Percentiles rank a stretch among this genome's conserved stretches.
Conservation (phyloP, 2,113 vertebrate species). For the Hemichromis elongatus region DNA sequence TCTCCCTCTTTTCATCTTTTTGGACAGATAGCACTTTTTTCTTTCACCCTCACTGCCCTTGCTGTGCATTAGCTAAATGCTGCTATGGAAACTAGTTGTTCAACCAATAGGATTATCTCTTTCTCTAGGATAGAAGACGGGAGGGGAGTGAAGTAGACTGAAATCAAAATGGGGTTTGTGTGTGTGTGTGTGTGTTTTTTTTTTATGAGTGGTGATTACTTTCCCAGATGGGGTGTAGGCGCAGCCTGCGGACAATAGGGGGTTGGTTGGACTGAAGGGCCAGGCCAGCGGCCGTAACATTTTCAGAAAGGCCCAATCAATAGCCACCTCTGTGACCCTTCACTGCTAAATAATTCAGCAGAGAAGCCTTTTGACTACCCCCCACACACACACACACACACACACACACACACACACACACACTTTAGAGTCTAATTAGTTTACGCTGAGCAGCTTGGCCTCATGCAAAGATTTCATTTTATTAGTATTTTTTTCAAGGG, state of each 20-base stretch:
- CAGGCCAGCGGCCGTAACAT: conserved; percentile 72
- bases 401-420: no score
- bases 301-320: conserved; percentile 86
- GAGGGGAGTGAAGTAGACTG: conserved; percentile 21
- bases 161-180: conserved; percentile 72
- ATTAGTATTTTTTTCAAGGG: conserved; percentile 19
- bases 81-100: conserved; percentile 62
- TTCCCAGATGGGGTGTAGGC: conserved; percentile 73
- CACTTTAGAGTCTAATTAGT: conserved; percentile 76
- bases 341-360: conserved; percentile 88
- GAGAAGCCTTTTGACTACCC: conserved; percentile 64
- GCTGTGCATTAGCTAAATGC: conserved; percentile 63
- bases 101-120: conserved; percentile 47
- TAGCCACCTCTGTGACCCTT: conserved; percentile 78
- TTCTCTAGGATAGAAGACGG: conserved; percentile 28
- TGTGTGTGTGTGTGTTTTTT: conserved; percentile 10
- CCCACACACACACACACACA: neutral
- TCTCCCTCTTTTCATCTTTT: conserved; percentile 52
- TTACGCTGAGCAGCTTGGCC: conserved; percentile 70
- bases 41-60: conserved; percentile 37
- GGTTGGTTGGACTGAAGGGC: conserved; percentile 69
- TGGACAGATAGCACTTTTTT: conserved; percentile 40
- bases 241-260: conserved; percentile 36
- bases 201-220: conserved; percentile 74
- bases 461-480: conserved; percentile 62